phyloP scores from a whole-genome alignment of 2,888 invertebrate species.

The Platycheirus albimanus region DNA sequence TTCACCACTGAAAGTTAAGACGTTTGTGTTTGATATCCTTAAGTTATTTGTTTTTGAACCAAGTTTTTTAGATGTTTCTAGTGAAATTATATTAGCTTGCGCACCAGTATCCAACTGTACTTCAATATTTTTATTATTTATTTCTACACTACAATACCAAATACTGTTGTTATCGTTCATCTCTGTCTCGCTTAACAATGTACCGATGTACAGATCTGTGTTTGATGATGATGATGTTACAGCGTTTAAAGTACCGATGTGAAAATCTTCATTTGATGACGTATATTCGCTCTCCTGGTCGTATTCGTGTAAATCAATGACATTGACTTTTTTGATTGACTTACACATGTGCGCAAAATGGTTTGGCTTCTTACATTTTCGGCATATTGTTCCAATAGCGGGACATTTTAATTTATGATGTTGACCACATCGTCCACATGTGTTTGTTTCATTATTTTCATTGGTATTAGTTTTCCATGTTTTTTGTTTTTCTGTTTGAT shows the following conservation, averaged over 20 bases:
- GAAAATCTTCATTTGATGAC: conserved; percentile 40
- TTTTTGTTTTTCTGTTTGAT: conserved; percentile 26
- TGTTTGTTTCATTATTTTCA: conserved; percentile 22
- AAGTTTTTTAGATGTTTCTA: conserved; percentile 28
- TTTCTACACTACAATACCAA: conserved; percentile 40
- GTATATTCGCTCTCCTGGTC: conserved; percentile 11
- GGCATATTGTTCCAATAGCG: conserved; percentile 18
- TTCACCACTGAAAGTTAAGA: conserved; percentile 37
- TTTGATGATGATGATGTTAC: conserved; percentile 10
- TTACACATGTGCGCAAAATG: conserved; percentile 32
- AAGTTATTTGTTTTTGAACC: conserved; percentile 27
- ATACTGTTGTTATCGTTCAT: conserved; percentile 14
- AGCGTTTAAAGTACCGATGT: conserved; percentile 21
- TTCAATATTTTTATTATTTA: conserved; percentile 35
- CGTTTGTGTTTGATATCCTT: conserved; percentile 10
- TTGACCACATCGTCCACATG: neutral
- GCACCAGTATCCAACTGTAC: conserved; percentile 35
- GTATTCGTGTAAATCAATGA: conserved; percentile 10
- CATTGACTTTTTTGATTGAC: conserved; percentile 16
- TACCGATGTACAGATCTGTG: conserved; percentile 16
- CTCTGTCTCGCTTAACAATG: conserved; percentile 14
- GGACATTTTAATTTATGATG: conserved; percentile 17
- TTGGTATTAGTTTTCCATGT: conserved; percentile 21
- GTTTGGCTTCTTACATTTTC: conserved; percentile 32
- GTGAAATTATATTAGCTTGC: conserved; percentile 27